A percentile compares a stretch with the other conserved stretches of the same genome.
phyloP scores from a whole-genome alignment of 2,113 vertebrate species.

The Pedetes capensis region DNA sequence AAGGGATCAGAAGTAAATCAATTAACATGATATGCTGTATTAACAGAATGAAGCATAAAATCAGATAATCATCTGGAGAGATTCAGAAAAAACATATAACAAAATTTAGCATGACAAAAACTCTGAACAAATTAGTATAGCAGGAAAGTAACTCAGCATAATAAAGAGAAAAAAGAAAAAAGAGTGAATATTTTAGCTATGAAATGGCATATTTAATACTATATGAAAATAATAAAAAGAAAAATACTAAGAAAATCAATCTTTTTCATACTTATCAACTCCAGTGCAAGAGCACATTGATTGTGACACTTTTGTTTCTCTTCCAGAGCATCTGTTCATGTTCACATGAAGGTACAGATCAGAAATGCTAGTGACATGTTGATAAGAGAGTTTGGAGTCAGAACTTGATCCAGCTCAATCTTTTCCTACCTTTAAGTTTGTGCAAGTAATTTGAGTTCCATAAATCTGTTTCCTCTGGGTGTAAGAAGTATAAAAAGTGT shows the following conservation, averaged over 20 bases:
- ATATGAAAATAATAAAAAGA: not conserved
- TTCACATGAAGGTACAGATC: not conserved
- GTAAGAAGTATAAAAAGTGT: too few species aligned
- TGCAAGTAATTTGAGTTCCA: not conserved
- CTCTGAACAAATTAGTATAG: not conserved
- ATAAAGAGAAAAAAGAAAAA: not conserved
- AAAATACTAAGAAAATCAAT: not conserved
- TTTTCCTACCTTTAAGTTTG: not conserved
- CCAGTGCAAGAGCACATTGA: not conserved
- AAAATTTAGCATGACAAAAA: not conserved
- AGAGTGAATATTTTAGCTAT: not conserved
- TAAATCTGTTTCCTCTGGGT: not conserved
- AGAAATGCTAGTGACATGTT: not conserved
- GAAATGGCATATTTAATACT: not conserved
- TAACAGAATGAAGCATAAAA: not conserved
- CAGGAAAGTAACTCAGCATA: not conserved
- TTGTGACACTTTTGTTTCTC: not conserved
- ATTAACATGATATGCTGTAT: not conserved
- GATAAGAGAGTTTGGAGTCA: not conserved
- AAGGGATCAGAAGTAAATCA: not conserved
- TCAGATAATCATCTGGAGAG: not conserved
- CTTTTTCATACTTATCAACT: not conserved
- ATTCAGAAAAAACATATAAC: not conserved
- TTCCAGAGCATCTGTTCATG: not conserved
- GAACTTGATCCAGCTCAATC: not conserved